Base-by-base conservation (phyloP, 2,113 vertebrate genomes). In the Triplophysa siluroides region DNA sequence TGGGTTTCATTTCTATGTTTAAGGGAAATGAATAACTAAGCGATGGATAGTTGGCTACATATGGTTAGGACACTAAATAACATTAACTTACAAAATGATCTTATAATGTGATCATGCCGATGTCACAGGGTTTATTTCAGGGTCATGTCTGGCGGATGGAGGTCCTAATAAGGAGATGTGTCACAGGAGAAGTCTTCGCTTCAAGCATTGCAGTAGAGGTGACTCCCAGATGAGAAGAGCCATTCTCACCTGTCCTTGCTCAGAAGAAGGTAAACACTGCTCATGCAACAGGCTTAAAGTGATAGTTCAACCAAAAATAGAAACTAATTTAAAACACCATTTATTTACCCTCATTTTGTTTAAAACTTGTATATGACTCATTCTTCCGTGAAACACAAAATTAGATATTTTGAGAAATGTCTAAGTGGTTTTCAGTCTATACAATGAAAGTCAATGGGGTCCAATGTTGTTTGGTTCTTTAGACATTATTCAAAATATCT, bases 91-190 rank as follows among this genome's bases (percentile, higher is more conserved):
- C 9, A 24, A 68, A 45, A 19, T 76, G 43, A 68, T 24, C 26
- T 23, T 26, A 19, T 76, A 76, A 79, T 77, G 23, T 58, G 71
- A 81, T 77, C 62, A 64, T 8, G 4, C 41, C 14, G 50, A 64
- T 67, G 52, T 67, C 72, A 50, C 54, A 69, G 56, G 79, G 72
- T 66, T 41, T 66, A 50, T 69, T 61, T 67, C 43, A 66, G 79
- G 72, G 79, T 81, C 72, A 81, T 24, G 19, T 66, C 50, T 77
- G 64, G 38, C 70, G 64, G 78, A 45, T 58, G 69, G 78, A 61
- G 68, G 33, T 11, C 24, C 56, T 70, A 52, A 38, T 68, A 63
- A 56, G 72, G 58, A 69, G 63, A 56, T 33, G 18, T 65, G 67
- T 52, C 77, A 76, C 54, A 9, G 60, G 1, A 60, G 62, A 29